phyloP scores from a whole-genome alignment of 2,113 vertebrate species.

The Panthera leo region DNA sequence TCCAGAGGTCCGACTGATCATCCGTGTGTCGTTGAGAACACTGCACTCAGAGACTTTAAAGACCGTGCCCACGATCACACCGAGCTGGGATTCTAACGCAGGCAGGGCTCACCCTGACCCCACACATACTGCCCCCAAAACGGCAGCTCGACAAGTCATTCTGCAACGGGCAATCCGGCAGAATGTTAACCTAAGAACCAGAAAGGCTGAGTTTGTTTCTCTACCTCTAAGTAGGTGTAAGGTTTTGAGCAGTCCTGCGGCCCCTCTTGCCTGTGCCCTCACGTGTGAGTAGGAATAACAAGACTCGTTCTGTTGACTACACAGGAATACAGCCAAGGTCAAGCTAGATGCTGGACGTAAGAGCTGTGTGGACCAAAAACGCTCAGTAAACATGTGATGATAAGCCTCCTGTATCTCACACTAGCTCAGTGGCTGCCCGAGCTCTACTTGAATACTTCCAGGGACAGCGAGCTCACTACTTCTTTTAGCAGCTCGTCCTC shows the following conservation, averaged over 20 bases:
- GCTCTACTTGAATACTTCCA: not conserved
- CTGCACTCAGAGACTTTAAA: not conserved
- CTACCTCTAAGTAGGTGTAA: not conserved
- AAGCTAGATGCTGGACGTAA: not conserved
- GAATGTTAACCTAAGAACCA: not conserved
- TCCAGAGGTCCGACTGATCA: not conserved
- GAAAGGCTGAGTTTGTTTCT: not conserved
- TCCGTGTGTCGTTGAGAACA: not conserved
- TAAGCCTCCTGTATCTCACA: not conserved
- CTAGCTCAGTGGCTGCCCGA: not conserved
- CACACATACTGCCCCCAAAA: not conserved
- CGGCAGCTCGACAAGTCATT: not conserved
- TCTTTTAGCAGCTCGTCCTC: not conserved
- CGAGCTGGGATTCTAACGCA: not conserved
- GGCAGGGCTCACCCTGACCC: not conserved
- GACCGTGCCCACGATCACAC: not conserved
- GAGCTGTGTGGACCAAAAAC: not conserved
- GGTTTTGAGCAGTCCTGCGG: not conserved
- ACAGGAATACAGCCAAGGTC: not conserved
- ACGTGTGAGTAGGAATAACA: not conserved
- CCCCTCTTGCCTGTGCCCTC: not conserved
- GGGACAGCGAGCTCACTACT: not conserved
- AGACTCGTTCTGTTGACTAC: accelerated
- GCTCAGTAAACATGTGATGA: not conserved
- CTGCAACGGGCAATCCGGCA: not conserved